These are phyloP conservation scores for Jordanella pulchra DNA, from an alignment of 2,797 vertebrate genomes.

Conservation along the genomic window DNA sequence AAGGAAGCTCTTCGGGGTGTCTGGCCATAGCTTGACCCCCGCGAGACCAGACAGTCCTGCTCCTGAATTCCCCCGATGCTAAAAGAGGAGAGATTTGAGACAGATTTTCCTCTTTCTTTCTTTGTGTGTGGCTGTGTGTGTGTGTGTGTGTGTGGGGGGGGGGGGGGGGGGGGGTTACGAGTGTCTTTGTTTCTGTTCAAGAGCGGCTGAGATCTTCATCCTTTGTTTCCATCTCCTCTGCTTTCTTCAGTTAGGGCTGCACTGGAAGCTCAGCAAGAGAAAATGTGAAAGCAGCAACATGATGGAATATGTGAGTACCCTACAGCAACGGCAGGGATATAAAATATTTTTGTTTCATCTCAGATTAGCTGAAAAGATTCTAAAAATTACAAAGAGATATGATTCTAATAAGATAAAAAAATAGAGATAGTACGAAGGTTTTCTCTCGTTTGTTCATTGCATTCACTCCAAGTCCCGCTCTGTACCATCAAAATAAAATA, in stretches of 20 bases:
- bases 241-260: slow-evolving; percentile 91
- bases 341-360: not conserved
- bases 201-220: slow-evolving; percentile 30
- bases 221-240: slow-evolving; percentile 55
- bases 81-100: slow-evolving; percentile 66
- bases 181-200: slow-evolving; percentile 47
- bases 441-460: no score
- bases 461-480: no score
- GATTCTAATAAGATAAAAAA: no score
- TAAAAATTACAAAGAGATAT: not conserved
- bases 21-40: slow-evolving; percentile 78
- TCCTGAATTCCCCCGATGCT: slow-evolving; percentile 45
- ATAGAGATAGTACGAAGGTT: no score
- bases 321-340: not conserved
- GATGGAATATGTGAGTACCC: slow-evolving; percentile 98
- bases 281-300: slow-evolving; percentile 99
- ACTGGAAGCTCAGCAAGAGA: slow-evolving; percentile 99
- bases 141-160: slow-evolving; percentile 18
- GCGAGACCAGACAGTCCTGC: slow-evolving; percentile 71
- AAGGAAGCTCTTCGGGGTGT: slow-evolving; percentile 80
- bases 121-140: slow-evolving; percentile 31
- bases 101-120: slow-evolving; percentile 63
- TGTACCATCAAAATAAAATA: no score
- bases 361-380: not conserved
- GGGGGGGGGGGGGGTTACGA: not conserved